Evolutionary conservation across 2,797 vertebrate species (phyloP).

Genomic region (Intellagama lesueurii): DNA sequence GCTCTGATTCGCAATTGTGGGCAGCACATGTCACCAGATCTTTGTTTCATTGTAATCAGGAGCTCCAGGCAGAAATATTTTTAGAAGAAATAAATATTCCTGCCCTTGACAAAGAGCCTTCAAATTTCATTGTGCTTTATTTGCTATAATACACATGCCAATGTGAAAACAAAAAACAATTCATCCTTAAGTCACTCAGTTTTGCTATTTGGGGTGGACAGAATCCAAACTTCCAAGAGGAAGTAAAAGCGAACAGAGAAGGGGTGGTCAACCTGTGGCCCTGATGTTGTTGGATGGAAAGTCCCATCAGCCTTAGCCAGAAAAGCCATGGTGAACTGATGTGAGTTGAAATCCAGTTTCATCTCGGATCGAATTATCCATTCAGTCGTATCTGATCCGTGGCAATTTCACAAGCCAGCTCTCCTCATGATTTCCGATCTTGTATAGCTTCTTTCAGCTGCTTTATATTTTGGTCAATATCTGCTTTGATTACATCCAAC

Average conservation of each 20-base stretch:
- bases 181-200: neutral
- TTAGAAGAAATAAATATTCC: slow-evolving; percentile 62
- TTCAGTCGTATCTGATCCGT: too few species aligned
- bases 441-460: too few species aligned
- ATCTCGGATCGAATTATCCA: too few species aligned
- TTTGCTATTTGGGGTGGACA: neutral
- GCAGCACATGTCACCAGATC: slow-evolving; percentile 65
- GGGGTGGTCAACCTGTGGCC: neutral
- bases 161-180: slow-evolving; percentile 34
- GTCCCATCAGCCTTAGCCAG: neutral
- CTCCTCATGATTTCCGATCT: too few species aligned
- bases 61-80: slow-evolving; percentile 52
- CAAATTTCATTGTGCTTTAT: slow-evolving; percentile 37
- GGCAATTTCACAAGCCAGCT: too few species aligned
- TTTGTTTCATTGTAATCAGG: slow-evolving; percentile 52
- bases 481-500: too few species aligned
- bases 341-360: too few species aligned
- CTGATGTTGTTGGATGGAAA: neutral
- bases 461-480: too few species aligned
- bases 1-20: slow-evolving; percentile 53
- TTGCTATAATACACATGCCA: slow-evolving; percentile 29
- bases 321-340: neutral
- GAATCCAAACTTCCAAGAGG: neutral
- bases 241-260: neutral
- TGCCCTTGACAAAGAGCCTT: slow-evolving; percentile 41